A percentile compares a stretch with the other conserved stretches of the same genome.
These are phyloP conservation scores for Lineus longissimus DNA, from an alignment of 1,140 invertebrate species.

Conservation along the genomic window DNA sequence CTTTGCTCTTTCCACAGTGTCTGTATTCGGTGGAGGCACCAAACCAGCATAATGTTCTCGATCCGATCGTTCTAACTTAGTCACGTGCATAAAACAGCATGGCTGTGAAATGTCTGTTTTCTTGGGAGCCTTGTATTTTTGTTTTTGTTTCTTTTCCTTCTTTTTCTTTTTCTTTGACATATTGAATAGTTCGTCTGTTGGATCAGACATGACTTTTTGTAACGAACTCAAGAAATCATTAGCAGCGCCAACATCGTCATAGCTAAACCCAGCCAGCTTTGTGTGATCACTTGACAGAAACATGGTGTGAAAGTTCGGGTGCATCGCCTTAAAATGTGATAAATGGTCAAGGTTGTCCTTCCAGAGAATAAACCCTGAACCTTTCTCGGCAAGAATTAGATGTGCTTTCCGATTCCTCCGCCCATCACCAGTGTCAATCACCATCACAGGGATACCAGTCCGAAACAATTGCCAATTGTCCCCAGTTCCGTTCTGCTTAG, in stretches of 20 bases:
- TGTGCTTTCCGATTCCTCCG: conserved; percentile 69
- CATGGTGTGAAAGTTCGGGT: conserved; percentile 78
- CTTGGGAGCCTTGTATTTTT: conserved; percentile 60
- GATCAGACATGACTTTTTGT: conserved; percentile 69
- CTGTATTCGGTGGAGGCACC: too few species aligned
- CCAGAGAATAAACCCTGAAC: conserved; percentile 82
- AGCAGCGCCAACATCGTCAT: conserved; percentile 72
- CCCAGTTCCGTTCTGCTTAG: conserved; percentile 9
- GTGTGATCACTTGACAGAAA: conserved; percentile 66
- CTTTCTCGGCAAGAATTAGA: conserved; percentile 74
- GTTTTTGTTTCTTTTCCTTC: conserved; percentile 31
- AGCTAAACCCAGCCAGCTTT: conserved; percentile 67
- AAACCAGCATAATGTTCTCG: not conserved
- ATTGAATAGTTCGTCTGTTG: conserved; percentile 74
- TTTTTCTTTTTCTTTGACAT: conserved; percentile 57
- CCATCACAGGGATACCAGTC: conserved; percentile 76
- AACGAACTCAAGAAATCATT: conserved; percentile 66
- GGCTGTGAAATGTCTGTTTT: conserved; percentile 82
- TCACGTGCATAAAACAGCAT: conserved; percentile 82
- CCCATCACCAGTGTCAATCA: conserved; percentile 69
- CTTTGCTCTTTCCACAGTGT: too few species aligned
- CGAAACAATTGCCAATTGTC: conserved; percentile 70
- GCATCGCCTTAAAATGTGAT: conserved; percentile 58
- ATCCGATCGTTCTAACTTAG: conserved; percentile 70
- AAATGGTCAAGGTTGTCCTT: conserved; percentile 72